Percentiles rank a stretch among this genome's conserved stretches.
These are phyloP conservation scores for Sapajus apella DNA, from an alignment of 2,113 vertebrate genomes.

Conservation along the genomic window DNA sequence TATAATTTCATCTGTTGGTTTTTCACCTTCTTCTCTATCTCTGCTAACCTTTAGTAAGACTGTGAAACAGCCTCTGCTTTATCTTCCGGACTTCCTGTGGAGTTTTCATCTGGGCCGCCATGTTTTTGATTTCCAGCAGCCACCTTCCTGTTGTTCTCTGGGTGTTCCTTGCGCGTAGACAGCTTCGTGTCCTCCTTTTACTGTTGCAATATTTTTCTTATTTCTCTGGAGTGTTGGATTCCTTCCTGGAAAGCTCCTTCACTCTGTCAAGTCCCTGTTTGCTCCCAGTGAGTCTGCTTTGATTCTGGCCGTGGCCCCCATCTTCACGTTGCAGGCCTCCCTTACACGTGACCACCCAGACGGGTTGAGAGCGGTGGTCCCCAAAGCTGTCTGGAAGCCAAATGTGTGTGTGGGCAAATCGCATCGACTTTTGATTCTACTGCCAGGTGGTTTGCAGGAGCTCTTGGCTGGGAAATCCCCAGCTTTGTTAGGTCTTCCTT, in stretches of 20 bases:
- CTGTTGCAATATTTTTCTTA: neutral
- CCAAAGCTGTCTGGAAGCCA: neutral
- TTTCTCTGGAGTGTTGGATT: neutral
- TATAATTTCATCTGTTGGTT: neutral
- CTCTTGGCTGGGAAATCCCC: neutral
- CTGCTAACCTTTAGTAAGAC: neutral
- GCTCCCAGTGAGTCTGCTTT: accelerated
- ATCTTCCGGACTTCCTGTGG: neutral
- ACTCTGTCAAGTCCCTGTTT: too few species aligned
- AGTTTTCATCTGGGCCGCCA: neutral
- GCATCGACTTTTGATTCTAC: neutral
- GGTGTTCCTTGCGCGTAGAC: neutral
- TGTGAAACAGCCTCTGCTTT: neutral
- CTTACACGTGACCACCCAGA: accelerated
- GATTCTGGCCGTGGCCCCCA: neutral
- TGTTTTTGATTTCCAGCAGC: neutral
- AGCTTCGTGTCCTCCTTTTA: neutral
- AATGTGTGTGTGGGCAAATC: accelerated
- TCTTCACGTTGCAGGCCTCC: neutral
- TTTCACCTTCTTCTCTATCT: neutral
- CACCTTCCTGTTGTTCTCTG: neutral
- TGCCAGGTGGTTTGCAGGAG: accelerated
- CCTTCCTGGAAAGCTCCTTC: neutral
- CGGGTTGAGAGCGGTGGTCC: accelerated
- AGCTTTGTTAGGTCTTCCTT: too few species aligned